Conservation (phyloP, 2,888 invertebrate genomes). For the Pollenia amentaria region DNA sequence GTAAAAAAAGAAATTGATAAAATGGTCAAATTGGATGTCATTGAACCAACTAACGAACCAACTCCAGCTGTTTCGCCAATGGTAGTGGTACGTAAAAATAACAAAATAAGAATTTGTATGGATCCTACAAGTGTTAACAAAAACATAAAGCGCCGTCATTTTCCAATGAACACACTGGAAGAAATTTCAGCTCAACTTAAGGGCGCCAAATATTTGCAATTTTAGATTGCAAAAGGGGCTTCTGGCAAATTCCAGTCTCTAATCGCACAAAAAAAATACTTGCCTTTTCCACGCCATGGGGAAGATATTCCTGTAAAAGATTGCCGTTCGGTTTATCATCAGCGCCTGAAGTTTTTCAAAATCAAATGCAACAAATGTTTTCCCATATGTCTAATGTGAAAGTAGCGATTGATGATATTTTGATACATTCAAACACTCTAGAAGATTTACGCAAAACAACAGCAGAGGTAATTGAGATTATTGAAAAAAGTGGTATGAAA, state of each 20-base stretch:
- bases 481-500: constrained; percentile 66
- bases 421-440: constrained; percentile 74
- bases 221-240: constrained; percentile 69
- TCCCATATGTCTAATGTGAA: constrained; percentile 67
- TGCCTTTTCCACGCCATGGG: constrained; percentile 67
- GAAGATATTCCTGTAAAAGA: constrained; percentile 67
- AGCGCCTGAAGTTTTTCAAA: constrained; percentile 76
- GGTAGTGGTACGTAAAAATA: constrained; percentile 65
- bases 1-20: constrained; percentile 72
- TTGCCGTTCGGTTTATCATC: constrained; percentile 66
- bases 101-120: constrained; percentile 61
- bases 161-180: constrained; percentile 64
- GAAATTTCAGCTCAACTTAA: constrained; percentile 41
- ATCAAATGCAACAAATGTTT: constrained; percentile 67
- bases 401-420: constrained; percentile 75
- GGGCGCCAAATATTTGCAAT: constrained; percentile 59
- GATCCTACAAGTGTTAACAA: constrained; percentile 57
- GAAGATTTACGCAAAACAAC: constrained; percentile 64
- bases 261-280: constrained; percentile 70
- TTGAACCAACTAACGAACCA: constrained; percentile 56
- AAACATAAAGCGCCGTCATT: constrained; percentile 54
- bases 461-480: constrained; percentile 60
- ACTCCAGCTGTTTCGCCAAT: constrained; percentile 71
- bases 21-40: constrained; percentile 66
- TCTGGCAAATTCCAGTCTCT: constrained; percentile 71